Evolutionary conservation across 2,113 vertebrate genomes (phyloP), one percentile per base, ranked within the genome.

Genomic region (Embiotoca jacksoni): DNA sequence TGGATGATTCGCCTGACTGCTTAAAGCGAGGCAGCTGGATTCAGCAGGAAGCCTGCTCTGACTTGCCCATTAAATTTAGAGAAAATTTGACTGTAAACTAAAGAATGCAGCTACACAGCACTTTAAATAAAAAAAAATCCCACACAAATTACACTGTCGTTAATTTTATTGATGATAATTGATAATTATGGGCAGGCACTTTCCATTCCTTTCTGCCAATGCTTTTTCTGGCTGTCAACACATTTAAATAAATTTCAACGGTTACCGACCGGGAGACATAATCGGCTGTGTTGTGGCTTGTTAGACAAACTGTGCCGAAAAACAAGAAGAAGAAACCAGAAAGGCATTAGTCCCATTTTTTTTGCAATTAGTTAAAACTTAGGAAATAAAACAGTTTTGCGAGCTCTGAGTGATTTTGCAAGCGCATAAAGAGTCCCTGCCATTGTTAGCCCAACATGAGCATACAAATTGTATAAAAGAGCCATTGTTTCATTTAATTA

Each of bases 21-120:
- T 81, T 77, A 75, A 83, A 80, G 68, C 16, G 35, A 77, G 60
- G 61, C 61, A 78, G 80, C 84, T 72, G 75, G 47, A 81, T 75
- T 32, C 46, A 66, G 72, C 44, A 72, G 81, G n/a, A 56, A 23
- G 53, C 57, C n/a, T 13, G 33, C 39, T 78, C 67, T 54, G 62
- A 82, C 68, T 80, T 57, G 58, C 72, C 58, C 52, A 61, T 83
- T 80, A 79, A 81, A 86, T 80, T 10, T 67, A 37, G 7, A 84
- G 56, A 71, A 78, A 79, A 77, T 36, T 55, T 0, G 2, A 64
- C 41, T 32, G 36, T 59, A 62, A 84, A 65, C 62, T 35, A 15
- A 36, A 80, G 69, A 83, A 74, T 76, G 63, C 30, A 57, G 53
- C 47, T 1, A 14, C 53, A 32, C 77, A 35, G 55, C 36, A 14